phyloP scores from a whole-genome alignment of 2,888 invertebrate genomes.

The Leucoptera coffeella region DNA sequence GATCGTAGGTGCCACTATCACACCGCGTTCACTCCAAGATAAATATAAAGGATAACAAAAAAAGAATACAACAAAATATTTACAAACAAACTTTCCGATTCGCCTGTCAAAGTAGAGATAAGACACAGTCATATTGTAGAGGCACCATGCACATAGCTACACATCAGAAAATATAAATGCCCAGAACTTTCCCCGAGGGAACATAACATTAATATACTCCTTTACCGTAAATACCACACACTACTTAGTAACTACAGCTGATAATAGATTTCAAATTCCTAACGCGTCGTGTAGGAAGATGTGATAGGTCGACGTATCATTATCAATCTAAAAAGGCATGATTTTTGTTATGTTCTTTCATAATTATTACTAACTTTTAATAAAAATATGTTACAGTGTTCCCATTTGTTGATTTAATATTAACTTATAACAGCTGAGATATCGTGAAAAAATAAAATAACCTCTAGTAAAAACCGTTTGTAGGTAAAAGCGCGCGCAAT shows the following conservation, averaged over 20 bases:
- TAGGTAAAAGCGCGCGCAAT: too few relatives aligned
- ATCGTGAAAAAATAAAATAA: conserved; percentile 11
- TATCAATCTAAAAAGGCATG: too few relatives aligned
- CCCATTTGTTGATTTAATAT: conserved; percentile 43
- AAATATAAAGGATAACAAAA: conserved; percentile 11
- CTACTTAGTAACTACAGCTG: conserved; percentile 36
- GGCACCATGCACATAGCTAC: conserved; percentile 19
- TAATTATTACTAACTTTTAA: too few relatives aligned
- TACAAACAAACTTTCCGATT: conserved; percentile 12
- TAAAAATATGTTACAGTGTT: conserved; percentile 52
- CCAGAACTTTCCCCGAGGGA: conserved; percentile 23
- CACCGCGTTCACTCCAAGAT: too few relatives aligned
- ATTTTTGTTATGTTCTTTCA: too few relatives aligned
- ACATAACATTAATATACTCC: conserved; percentile 32
- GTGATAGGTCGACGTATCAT: too few relatives aligned
- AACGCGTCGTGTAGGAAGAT: too few relatives aligned
- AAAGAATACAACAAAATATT: conserved; percentile 1
- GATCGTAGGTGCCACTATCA: too few relatives aligned
- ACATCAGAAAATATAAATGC: conserved; percentile 45
- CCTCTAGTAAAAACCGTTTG: too few relatives aligned
- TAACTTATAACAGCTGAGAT: conserved; percentile 16
- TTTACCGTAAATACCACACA: conserved; percentile 17
- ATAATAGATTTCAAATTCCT: conserved; percentile 24
- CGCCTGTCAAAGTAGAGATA: conserved; percentile 12
- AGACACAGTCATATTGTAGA: conserved; percentile 14